Conservation (phyloP, 2,888 invertebrate genomes). For the Nemotelus pantherinus region DNA sequence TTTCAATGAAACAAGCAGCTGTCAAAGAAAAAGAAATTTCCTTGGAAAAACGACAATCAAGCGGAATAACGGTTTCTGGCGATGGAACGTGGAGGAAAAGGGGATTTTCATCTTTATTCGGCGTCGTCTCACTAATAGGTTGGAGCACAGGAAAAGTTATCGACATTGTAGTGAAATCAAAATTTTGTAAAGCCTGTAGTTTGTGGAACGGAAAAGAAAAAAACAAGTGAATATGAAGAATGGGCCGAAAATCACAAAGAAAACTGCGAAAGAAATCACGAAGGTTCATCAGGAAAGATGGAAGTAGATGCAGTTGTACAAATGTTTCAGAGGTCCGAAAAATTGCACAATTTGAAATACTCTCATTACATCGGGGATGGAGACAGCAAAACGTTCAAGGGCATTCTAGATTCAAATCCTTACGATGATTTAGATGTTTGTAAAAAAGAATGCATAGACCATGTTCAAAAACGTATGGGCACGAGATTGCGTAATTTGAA, state of each 20-base stretch:
- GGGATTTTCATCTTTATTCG: not conserved
- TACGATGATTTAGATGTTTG: conserved; percentile 49
- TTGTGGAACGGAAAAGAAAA: conserved; percentile 48
- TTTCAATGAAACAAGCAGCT: conserved; percentile 10
- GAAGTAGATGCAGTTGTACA: not conserved
- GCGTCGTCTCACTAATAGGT: not conserved
- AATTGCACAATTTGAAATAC: conserved; percentile 46
- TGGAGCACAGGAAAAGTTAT: not conserved
- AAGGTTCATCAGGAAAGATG: conserved; percentile 52
- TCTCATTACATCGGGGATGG: conserved; percentile 17
- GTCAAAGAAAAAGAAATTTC: conserved; percentile 11
- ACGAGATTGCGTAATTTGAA: conserved; percentile 52
- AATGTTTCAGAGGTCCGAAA: conserved; percentile 47
- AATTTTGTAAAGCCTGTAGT: conserved; percentile 48
- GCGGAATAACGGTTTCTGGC: not conserved
- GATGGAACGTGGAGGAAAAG: conserved; percentile 11
- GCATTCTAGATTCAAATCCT: conserved; percentile 24
- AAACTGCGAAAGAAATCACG: conserved; percentile 50
- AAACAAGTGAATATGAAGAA: conserved; percentile 49
- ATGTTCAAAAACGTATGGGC: conserved; percentile 53
- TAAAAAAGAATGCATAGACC: conserved; percentile 52
- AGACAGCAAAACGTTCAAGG: conserved; percentile 25
- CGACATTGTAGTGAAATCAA: conserved; percentile 10
- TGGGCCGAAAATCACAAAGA: conserved; percentile 50
- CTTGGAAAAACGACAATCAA: not conserved